These are phyloP conservation scores for Anolis apletophallus DNA, from an alignment of 2,797 vertebrate genomes.

Conservation along the genomic window DNA sequence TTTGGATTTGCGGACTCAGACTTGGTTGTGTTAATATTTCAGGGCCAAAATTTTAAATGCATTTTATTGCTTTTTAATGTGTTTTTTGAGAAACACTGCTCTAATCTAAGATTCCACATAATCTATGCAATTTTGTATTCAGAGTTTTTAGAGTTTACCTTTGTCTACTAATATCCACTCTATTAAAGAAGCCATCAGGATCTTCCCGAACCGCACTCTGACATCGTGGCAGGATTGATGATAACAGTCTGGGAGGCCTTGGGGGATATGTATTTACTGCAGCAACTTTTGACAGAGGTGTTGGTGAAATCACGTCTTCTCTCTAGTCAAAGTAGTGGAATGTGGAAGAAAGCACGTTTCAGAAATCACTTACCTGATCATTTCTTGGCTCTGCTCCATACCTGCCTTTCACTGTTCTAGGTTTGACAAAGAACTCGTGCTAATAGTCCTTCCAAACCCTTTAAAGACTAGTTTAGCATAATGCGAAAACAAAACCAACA, in stretches of 20 bases:
- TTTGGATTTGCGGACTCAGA: too few species aligned
- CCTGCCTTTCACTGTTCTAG: background rate
- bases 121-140: background rate
- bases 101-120: too few species aligned
- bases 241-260: slow-evolving; percentile 30
- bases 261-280: slow-evolving; percentile 42
- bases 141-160: slow-evolving; percentile 47
- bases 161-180: slow-evolving; percentile 5
- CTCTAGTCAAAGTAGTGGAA: slow-evolving; percentile 43
- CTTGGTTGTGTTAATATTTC: too few species aligned
- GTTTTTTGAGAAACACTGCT: too few species aligned
- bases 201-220: slow-evolving; percentile 20
- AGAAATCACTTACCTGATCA: background rate
- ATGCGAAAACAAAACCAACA: background rate
- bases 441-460: background rate
- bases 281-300: slow-evolving; percentile 39
- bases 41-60: too few species aligned
- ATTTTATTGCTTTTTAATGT: too few species aligned
- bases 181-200: background rate
- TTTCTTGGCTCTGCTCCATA: background rate
- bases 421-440: background rate
- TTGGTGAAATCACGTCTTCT: slow-evolving; percentile 47
- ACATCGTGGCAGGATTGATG: slow-evolving; percentile 30
- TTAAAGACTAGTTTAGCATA: background rate
- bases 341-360: slow-evolving; percentile 26